These are phyloP conservation scores for Alligator mississippiensis DNA, from an alignment of 2,113 vertebrate genomes.

Conservation along the genomic window DNA sequence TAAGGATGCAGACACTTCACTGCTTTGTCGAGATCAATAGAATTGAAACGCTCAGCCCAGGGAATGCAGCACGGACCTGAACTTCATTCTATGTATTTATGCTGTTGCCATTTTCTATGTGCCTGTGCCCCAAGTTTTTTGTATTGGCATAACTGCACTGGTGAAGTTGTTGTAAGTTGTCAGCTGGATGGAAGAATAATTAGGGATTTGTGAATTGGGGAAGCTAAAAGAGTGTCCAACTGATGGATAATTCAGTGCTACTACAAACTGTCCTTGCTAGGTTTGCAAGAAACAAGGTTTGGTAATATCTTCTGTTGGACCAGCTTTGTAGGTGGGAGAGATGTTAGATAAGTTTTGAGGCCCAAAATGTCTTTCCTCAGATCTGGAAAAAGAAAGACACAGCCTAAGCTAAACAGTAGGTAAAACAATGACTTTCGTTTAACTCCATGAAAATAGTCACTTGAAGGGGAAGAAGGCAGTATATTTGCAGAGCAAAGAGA, in stretches of 20 bases:
- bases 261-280: background rate
- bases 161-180: background rate
- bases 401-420: too few relatives aligned
- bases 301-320: too few relatives aligned
- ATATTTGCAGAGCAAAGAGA: too few relatives aligned
- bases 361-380: too few relatives aligned
- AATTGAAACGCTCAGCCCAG: background rate
- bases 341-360: too few relatives aligned
- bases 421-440: too few relatives aligned
- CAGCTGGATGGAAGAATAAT: background rate
- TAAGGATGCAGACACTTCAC: background rate
- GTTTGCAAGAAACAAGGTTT: too few relatives aligned
- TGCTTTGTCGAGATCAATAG: background rate
- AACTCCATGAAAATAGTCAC: too few relatives aligned
- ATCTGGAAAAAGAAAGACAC: too few relatives aligned
- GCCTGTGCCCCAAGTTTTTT: background rate
- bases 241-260: rapidly evolving
- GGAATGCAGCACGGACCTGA: background rate
- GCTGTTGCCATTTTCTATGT: background rate
- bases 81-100: background rate
- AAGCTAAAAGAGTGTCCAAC: background rate
- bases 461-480: too few relatives aligned
- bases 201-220: background rate
- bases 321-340: too few relatives aligned
- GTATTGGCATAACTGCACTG: background rate